These are phyloP conservation scores for Zapornia atra DNA, from an alignment of 2,113 vertebrate species.

Conservation along the genomic window DNA sequence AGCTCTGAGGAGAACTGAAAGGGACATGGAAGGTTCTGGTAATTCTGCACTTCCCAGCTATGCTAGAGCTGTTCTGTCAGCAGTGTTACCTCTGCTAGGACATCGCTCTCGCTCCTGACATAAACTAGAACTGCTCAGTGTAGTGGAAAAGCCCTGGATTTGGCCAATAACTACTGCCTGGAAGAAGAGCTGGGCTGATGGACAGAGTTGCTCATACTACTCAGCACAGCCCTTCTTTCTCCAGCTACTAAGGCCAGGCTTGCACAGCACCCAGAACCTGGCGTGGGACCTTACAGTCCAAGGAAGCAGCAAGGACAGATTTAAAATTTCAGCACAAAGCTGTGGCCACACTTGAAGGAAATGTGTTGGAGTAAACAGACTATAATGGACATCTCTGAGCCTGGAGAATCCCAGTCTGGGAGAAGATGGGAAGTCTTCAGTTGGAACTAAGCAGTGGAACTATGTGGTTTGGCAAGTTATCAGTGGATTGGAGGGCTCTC, in stretches of 20 bases:
- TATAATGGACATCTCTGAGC: not conserved
- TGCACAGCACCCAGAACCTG: not conserved
- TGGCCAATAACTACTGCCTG: not conserved
- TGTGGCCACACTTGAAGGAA: not conserved
- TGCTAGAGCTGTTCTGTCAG: not conserved
- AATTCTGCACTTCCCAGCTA: not conserved
- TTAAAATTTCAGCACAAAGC: not conserved
- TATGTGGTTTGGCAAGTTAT: not conserved
- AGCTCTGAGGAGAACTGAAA: not conserved
- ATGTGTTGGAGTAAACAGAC: not conserved
- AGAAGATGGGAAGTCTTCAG: accelerated
- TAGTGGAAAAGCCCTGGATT: not conserved
- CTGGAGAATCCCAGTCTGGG: not conserved
- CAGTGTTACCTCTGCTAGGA: not conserved
- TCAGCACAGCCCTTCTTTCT: not conserved
- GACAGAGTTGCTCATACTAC: not conserved
- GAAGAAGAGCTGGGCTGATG: not conserved
- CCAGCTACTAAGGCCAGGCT: not conserved
- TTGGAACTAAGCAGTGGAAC: not conserved
- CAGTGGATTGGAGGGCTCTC: not conserved
- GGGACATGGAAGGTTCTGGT: not conserved
- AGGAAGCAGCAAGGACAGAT: not conserved
- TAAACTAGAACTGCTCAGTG: not conserved
- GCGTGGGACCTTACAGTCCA: not conserved
- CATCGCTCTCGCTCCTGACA: not conserved